A percentile compares a stretch with the other conserved stretches of the same genome.
These are phyloP conservation scores for Cotesia vestalis DNA, from an alignment of 1,140 invertebrate genomes.

Conservation along the genomic window DNA sequence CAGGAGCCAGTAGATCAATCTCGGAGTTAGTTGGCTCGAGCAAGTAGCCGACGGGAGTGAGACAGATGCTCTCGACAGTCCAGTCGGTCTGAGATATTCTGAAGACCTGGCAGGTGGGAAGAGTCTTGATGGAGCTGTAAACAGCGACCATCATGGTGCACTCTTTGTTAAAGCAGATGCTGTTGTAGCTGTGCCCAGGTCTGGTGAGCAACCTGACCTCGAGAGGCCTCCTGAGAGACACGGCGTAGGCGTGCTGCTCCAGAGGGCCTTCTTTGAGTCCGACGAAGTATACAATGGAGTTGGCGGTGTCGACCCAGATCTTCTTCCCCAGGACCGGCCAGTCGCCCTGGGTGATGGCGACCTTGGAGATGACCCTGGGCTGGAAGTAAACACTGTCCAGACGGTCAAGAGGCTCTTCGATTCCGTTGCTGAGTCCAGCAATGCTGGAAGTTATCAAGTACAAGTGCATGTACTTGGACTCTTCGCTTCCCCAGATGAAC, in stretches of 20 bases:
- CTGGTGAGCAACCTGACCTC: constrained; percentile 77
- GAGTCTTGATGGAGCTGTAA: constrained; percentile 86
- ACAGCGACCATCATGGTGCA: constrained; percentile 88
- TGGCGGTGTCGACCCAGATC: constrained; percentile 79
- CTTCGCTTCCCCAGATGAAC: constrained; percentile 94
- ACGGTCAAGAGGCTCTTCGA: constrained; percentile 63
- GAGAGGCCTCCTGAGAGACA: constrained; percentile 73
- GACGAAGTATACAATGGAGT: constrained; percentile 82
- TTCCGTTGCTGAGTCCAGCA: constrained; percentile 64
- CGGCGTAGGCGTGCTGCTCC: constrained; percentile 85
- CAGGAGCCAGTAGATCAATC: constrained; percentile 72
- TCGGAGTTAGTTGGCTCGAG: constrained; percentile 72
- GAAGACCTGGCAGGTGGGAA: constrained; percentile 81
- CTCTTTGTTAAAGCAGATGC: constrained; percentile 84
- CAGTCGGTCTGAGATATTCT: constrained; percentile 72
- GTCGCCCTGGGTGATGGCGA: constrained; percentile 80
- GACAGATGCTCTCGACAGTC: constrained; percentile 73
- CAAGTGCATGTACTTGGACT: constrained; percentile 90
- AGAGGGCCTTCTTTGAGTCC: constrained; percentile 81
- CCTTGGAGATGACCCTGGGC: constrained; percentile 72
- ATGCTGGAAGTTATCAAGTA: constrained; percentile 77
- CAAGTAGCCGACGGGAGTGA: constrained; percentile 76
- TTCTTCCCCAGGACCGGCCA: constrained; percentile 84
- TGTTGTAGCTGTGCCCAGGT: constrained; percentile 78
- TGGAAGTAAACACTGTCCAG: constrained; percentile 67